A percentile compares a stretch with the other conserved stretches of the same genome.
Conservation (phyloP, 2,888 invertebrate species). For the Celastrina argiolus region DNA sequence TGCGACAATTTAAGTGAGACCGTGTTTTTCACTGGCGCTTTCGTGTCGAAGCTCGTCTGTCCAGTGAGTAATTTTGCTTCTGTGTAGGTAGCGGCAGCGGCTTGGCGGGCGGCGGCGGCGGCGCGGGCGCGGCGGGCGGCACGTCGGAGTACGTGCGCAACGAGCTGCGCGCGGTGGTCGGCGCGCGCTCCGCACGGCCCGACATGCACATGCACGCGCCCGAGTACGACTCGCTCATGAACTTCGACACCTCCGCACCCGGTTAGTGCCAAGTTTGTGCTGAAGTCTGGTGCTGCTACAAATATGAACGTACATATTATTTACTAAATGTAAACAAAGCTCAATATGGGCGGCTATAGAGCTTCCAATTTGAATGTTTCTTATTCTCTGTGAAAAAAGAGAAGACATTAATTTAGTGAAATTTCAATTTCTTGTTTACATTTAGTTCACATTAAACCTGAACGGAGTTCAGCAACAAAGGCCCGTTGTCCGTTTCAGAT, state of each 20-base stretch:
- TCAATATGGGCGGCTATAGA: too few species aligned
- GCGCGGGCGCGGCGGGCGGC: constrained; percentile 68
- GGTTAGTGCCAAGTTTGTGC: constrained; percentile 45
- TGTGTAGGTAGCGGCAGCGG: constrained; percentile 42
- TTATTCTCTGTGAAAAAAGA: too few species aligned
- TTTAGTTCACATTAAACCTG: too few species aligned
- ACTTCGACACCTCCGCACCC: constrained; percentile 83
- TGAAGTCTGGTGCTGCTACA: too few species aligned
- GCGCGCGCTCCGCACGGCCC: constrained; percentile 83
- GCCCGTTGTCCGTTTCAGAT: background rate
- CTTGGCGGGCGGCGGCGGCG: constrained; percentile 37
- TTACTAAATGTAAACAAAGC: too few species aligned
- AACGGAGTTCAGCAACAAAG: too few species aligned
- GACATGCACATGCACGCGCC: constrained; percentile 72
- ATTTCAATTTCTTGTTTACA: too few species aligned
- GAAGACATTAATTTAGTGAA: too few species aligned
- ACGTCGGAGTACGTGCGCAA: constrained; percentile 94
- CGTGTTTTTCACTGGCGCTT: too few species aligned
- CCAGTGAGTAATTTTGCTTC: background rate
- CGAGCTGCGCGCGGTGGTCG: constrained; percentile 92
- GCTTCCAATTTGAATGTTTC: too few species aligned
- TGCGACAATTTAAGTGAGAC: too few species aligned
- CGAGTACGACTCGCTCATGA: constrained; percentile 84
- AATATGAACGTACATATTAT: background rate
- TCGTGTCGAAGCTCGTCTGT: background rate